These are phyloP conservation scores for Trissolcus japonicus DNA, from an alignment of 2,888 invertebrate species.

Conservation along the genomic window DNA sequence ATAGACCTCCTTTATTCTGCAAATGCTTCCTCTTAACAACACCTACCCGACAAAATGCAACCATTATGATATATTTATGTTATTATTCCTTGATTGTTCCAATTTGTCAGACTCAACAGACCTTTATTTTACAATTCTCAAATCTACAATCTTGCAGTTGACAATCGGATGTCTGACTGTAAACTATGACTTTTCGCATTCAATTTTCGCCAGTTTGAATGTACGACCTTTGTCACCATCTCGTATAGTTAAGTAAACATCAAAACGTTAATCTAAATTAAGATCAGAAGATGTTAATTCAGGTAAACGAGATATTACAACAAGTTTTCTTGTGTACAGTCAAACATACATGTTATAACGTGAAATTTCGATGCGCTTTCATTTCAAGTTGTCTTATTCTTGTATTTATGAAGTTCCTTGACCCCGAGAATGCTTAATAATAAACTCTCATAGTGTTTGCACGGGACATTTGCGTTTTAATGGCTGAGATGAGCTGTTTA, in stretches of 20 bases:
- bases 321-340: neutral
- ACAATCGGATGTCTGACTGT: too few species aligned
- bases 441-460: constrained; percentile 33
- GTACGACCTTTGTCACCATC: too few species aligned
- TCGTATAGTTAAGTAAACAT: too few species aligned
- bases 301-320: too few species aligned
- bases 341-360: constrained; percentile 4
- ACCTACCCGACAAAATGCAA: constrained; percentile 7
- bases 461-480: constrained; percentile 42
- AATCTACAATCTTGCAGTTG: neutral
- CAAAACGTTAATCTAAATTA: too few species aligned
- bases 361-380: constrained; percentile 14
- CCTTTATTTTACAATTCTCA: neutral
- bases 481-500: constrained; percentile 34
- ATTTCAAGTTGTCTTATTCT: constrained; percentile 22
- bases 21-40: constrained; percentile 16
- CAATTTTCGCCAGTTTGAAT: too few species aligned
- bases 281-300: too few species aligned
- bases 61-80: constrained; percentile 6
- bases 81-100: neutral
- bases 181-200: too few species aligned
- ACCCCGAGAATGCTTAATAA: constrained; percentile 33
- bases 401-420: constrained; percentile 22
- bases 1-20: constrained; percentile 29
- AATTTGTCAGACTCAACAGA: neutral